Percentiles rank a stretch among this genome's conserved stretches.
phyloP scores from a whole-genome alignment of 2,888 invertebrate genomes.

The Formica aserva region DNA sequence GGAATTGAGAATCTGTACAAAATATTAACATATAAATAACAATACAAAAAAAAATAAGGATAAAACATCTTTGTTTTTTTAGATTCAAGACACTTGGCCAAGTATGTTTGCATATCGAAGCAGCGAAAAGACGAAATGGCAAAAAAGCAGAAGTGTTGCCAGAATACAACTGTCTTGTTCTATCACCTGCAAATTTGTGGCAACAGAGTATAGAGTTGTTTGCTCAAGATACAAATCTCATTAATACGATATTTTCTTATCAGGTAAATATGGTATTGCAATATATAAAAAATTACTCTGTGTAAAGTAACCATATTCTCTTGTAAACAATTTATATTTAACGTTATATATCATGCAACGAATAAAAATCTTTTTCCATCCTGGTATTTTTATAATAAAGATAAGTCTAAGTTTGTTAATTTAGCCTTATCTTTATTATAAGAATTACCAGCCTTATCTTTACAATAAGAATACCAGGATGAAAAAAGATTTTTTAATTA shows the following conservation, averaged over 20 bases:
- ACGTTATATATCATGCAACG: background rate
- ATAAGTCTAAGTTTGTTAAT: background rate
- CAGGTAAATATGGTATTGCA: conserved; percentile 88
- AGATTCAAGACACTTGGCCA: conserved; percentile 92
- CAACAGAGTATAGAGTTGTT: conserved; percentile 93
- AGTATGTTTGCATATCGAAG: conserved; percentile 94
- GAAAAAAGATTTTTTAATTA: background rate
- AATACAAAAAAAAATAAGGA: background rate
- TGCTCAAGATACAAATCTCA: conserved; percentile 92
- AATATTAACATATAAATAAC: background rate
- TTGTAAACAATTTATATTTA: background rate
- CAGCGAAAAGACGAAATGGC: conserved; percentile 89
- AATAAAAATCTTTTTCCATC: background rate
- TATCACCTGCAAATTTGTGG: conserved; percentile 98
- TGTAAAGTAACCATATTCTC: background rate
- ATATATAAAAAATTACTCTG: background rate
- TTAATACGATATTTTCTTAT: conserved; percentile 93
- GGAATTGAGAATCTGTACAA: background rate
- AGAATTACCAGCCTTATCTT: no score
- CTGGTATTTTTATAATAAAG: background rate
- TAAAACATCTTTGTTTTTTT: conserved; percentile 75
- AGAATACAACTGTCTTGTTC: conserved; percentile 95
- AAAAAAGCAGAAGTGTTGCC: conserved; percentile 91
- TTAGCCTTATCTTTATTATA: background rate
- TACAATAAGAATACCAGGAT: background rate